Base-by-base conservation (phyloP, 2,797 vertebrate genomes). In the Muraenolepis orangiensis region DNA sequence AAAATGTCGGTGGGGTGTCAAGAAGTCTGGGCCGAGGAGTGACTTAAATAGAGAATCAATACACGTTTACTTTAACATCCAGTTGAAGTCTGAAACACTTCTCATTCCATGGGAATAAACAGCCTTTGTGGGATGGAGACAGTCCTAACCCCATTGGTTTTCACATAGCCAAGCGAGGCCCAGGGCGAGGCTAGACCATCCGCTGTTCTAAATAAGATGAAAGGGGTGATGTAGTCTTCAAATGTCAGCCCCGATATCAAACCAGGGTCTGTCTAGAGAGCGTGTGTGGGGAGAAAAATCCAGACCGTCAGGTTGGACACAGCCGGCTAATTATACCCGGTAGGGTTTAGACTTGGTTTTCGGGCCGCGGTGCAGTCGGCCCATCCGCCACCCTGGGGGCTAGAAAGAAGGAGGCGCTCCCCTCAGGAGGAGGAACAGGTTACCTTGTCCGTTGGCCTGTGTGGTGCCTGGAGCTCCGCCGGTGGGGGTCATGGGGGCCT, bases 391-490 rank as follows among this genome's bases (percentile, higher is more conserved):
- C n/a, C n/a, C n/a, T n/a, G n/a, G n/a, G n/a, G n/a, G n/a, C n/a
- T n/a, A n/a, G n/a, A n/a, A n/a, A n/a, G n/a, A n/a, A n/a, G n/a
- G n/a, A n/a, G n/a, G n/a, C n/a, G n/a, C n/a, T n/a, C n/a, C n/a
- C n/a, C n/a, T 8, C 3, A 11, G 26, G 66, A 4, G 8, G 64
- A n/a, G 23, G 66, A 4, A 7, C 4, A 4, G 32, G 78, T 86
- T 95, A 99, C 98, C 97, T 98, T 98, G 97, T 82, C 97, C 98
- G 13, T 99, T 99, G 79, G 96, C 94, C 78, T 98, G 98, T 80
- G 95, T 92, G 38, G 96, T 95, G 81, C 96, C 89, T 31, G 97
- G 97, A 71, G 96, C 98, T 75, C 94, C 95, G 20, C 94, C 91
- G 69, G 96, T 94, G 36, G 98, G 96, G 74, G 97, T 96, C 92